Base-by-base conservation (phyloP, 1,140 invertebrate species). In the Propsilocerus akamusi region DNA sequence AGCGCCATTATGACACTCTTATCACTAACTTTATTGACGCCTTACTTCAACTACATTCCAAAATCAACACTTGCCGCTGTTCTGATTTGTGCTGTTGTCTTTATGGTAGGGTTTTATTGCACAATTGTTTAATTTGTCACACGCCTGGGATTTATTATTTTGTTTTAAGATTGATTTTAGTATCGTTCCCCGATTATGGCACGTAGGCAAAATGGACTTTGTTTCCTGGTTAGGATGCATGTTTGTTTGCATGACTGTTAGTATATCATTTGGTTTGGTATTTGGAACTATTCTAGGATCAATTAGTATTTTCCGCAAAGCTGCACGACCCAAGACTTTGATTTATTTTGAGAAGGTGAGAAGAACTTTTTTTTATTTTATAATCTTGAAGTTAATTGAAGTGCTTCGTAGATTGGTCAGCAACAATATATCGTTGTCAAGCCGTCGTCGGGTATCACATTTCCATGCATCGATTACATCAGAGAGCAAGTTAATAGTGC, bases 201-300 rank as follows among this genome's bases (percentile, higher is more conserved):
- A 67, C 53, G 73, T 72, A 11, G 81, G 75, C 57, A 76, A 80
- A 62, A 72, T 76, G 60, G 80, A 78, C 62, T 68, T 76, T 48
- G 73, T 75, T 54, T 72, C 86, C 67, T 78, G 74, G 68, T 73
- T 78, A 49, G 73, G 80, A 5, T 92, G 88, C 25, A 89, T 93
- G 57, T 55, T 83, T 5, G 72, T 81, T 23, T 88, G 87, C 51
- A 68, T 95, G 17, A 63, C 75, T 20, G 72, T 81, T 49, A 84
- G 86, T 6, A 81, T 95, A 11, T 86, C 96, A 69, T 80, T 83
- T 62, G 92, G 91, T 46, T 86, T 97, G 58, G 68, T 94, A 12
- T 74, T 84, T 50, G 93, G 92, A 20, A 84, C 90, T 51, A 73
- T 76, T 1, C 72, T 88, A 24, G 87, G 87, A 60, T 72, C 94